phyloP scores from a whole-genome alignment of 2,797 vertebrate genomes.

The Danio aesculapii region DNA sequence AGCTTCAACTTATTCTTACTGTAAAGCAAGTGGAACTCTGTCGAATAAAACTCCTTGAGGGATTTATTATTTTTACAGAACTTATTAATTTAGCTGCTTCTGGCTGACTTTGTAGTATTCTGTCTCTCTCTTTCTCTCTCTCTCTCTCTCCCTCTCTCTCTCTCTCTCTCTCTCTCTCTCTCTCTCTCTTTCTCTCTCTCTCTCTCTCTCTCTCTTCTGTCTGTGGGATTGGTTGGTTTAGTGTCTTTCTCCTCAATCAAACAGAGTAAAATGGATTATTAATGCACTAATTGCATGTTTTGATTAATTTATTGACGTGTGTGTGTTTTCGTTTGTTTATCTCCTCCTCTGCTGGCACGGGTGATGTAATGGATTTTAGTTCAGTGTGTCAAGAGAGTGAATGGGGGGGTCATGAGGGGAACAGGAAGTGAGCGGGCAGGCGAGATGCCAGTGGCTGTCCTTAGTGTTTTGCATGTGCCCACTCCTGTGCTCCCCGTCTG shows the following conservation, averaged over 20 bases:
- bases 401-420: background rate
- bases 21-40: conserved; percentile 6
- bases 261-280: background rate
- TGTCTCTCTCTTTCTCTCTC: background rate
- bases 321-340: conserved; percentile 28
- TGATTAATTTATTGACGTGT: conserved; percentile 23
- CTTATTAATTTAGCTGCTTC: conserved; percentile 19
- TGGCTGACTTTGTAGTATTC: conserved; percentile 10
- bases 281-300: conserved; percentile 13
- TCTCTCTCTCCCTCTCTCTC: too few species aligned
- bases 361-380: conserved; percentile 16
- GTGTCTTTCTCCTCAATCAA: conserved; percentile 3
- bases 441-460: conserved; percentile 22
- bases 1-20: background rate
- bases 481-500: conserved; percentile 19
- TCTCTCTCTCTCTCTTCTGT: background rate
- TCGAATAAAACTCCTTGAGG: conserved; percentile 11
- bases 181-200: background rate
- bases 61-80: conserved; percentile 23
- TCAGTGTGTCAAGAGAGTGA: conserved; percentile 38
- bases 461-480: conserved; percentile 30
- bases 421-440: conserved; percentile 18
- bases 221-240: conserved; percentile 12
- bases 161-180: background rate
- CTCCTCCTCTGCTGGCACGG: background rate